Conservation (phyloP, 2,888 invertebrate genomes). For the Lissocephala sabroskyi region DNA sequence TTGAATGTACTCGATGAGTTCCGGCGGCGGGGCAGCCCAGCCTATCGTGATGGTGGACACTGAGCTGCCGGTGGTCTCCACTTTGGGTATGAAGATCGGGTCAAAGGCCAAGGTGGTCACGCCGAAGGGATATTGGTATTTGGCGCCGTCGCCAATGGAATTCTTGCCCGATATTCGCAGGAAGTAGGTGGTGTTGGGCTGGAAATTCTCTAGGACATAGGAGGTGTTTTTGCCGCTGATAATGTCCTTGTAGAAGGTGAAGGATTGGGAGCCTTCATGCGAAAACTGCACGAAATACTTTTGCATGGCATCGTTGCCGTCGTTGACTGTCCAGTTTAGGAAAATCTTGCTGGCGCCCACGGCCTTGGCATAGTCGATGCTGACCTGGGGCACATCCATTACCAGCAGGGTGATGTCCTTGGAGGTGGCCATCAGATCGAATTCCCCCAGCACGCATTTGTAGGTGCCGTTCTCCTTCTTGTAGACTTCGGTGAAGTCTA, state of each 20-base stretch:
- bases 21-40: conserved; percentile 80
- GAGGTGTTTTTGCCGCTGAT: conserved; percentile 80
- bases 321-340: conserved; percentile 86
- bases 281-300: conserved; percentile 76
- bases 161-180: conserved; percentile 81
- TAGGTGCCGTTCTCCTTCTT: conserved; percentile 85
- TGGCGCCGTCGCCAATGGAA: conserved; percentile 76
- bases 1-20: conserved; percentile 81
- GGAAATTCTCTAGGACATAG: conserved; percentile 79
- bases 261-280: conserved; percentile 75
- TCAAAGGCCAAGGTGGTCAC: conserved; percentile 80
- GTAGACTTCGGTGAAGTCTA: conserved; percentile 75
- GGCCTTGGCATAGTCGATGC: conserved; percentile 81
- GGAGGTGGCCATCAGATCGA: conserved; percentile 64
- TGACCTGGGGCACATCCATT: conserved; percentile 80
- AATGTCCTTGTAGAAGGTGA: conserved; percentile 76
- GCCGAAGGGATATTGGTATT: conserved; percentile 74
- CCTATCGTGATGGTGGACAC: conserved; percentile 85
- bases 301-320: conserved; percentile 81
- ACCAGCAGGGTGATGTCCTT: conserved; percentile 76
- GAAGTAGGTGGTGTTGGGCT: conserved; percentile 79
- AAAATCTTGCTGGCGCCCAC: conserved; percentile 84
- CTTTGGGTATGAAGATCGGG: conserved; percentile 85
- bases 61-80: conserved; percentile 80
- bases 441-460: conserved; percentile 73